Conservation (phyloP, 2,113 vertebrate genomes). For the Chaetodon auriga region DNA sequence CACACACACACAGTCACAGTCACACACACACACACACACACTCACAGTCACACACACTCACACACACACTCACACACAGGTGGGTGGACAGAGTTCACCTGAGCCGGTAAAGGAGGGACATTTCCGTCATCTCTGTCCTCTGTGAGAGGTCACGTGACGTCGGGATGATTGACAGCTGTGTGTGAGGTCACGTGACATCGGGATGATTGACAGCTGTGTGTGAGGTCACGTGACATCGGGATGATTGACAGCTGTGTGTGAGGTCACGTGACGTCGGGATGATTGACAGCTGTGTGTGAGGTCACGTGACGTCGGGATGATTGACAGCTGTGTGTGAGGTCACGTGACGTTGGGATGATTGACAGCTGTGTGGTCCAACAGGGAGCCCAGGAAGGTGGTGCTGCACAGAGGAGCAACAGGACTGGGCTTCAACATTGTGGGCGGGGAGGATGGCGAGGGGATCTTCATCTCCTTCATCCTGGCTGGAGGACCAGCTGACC, state of each 20-base stretch:
- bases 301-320: not conserved
- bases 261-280: not conserved
- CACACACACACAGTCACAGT: no score
- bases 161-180: slow-evolving; percentile 35
- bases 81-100: no score
- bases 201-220: not conserved
- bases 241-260: not conserved
- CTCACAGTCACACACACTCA: no score
- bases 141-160: not conserved
- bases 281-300: slow-evolving; percentile 34
- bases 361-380: slow-evolving; percentile 61
- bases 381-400: slow-evolving; percentile 94
- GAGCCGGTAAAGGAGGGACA: no score
- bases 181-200: slow-evolving; percentile 1
- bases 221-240: not conserved
- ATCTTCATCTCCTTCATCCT: slow-evolving; percentile 99
- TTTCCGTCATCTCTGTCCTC: no score
- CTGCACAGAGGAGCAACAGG: slow-evolving; percentile 95
- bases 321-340: slow-evolving; percentile 2
- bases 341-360: slow-evolving; percentile 7
- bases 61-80: no score
- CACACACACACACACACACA: no score
- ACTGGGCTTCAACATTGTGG: slow-evolving; percentile 98
- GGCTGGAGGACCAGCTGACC: slow-evolving; percentile 96
- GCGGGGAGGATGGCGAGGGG: slow-evolving; percentile 98